Evolutionary conservation across 2,888 invertebrate species (phyloP).

Genomic region (Hipparchia sbordonii): DNA sequence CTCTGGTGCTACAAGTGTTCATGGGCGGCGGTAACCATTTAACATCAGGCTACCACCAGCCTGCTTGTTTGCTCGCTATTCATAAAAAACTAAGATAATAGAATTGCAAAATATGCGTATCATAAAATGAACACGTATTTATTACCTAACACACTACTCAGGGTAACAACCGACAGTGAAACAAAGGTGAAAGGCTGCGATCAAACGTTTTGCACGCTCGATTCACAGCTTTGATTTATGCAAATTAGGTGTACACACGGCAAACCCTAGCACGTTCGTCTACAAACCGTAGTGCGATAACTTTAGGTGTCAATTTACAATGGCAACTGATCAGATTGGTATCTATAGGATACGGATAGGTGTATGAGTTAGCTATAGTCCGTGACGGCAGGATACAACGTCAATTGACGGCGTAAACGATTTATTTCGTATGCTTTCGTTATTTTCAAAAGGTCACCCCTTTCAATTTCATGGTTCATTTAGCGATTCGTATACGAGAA

Average conservation of each 20-base stretch:
- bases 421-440: conserved; percentile 19
- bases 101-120: conserved; percentile 2
- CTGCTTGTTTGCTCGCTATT: too few relatives aligned
- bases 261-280: not conserved
- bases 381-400: conserved; percentile 27
- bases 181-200: conserved; percentile 36
- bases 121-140: conserved; percentile 3
- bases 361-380: conserved; percentile 21
- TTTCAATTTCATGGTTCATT: conserved; percentile 24
- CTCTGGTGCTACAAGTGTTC: too few relatives aligned
- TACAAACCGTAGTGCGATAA: not conserved
- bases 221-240: conserved; percentile 35
- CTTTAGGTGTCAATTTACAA: not conserved
- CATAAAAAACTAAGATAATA: not conserved
- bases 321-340: not conserved
- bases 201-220: conserved; percentile 37
- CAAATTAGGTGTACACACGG: conserved; percentile 28
- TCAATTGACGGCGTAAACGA: conserved; percentile 29
- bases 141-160: conserved; percentile 15
- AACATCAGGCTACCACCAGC: not conserved
- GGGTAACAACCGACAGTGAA: conserved; percentile 20
- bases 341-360: not conserved
- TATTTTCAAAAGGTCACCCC: conserved; percentile 14
- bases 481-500: not conserved
- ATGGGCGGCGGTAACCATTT: too few relatives aligned